Evolutionary conservation across 2,797 vertebrate species (phyloP).

Genomic region (Vespertilio murinus): DNA sequence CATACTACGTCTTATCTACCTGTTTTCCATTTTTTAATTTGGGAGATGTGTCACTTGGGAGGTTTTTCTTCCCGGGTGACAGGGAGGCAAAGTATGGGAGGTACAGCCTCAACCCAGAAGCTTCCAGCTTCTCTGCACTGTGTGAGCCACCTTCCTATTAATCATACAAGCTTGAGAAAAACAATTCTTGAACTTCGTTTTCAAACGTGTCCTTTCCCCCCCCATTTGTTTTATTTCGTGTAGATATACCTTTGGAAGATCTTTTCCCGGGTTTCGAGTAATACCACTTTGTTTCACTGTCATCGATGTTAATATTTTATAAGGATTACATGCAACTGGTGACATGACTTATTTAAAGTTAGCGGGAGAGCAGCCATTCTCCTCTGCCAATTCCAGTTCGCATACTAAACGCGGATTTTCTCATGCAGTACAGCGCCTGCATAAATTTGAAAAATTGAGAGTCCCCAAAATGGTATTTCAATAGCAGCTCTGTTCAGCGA

Average conservation of each 20-base stretch:
- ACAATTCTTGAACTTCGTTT: background rate
- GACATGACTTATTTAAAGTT: slow-evolving; percentile 63
- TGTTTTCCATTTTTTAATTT: background rate
- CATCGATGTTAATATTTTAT: slow-evolving; percentile 39
- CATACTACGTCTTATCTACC: background rate
- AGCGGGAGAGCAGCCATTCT: background rate
- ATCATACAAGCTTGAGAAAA: background rate
- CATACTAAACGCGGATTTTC: slow-evolving; percentile 48
- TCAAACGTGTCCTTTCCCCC: background rate
- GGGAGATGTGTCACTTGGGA: background rate
- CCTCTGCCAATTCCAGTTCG: slow-evolving; percentile 11
- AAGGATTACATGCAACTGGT: background rate
- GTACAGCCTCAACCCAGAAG: background rate
- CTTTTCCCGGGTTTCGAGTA: background rate
- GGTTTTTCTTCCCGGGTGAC: background rate
- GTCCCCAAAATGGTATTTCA: slow-evolving; percentile 63
- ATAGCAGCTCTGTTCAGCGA: slow-evolving; percentile 41
- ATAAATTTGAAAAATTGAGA: slow-evolving; percentile 67
- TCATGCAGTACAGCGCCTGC: slow-evolving; percentile 6
- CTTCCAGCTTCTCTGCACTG: background rate
- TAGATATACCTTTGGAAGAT: background rate
- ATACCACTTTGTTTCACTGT: background rate
- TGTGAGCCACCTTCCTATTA: background rate
- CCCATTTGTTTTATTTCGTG: background rate
- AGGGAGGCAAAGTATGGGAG: rapidly evolving